Percentiles rank a stretch among this genome's conserved stretches.
Conservation (phyloP, 2,113 vertebrate species). For the human (Homo sapiens) region DNA sequence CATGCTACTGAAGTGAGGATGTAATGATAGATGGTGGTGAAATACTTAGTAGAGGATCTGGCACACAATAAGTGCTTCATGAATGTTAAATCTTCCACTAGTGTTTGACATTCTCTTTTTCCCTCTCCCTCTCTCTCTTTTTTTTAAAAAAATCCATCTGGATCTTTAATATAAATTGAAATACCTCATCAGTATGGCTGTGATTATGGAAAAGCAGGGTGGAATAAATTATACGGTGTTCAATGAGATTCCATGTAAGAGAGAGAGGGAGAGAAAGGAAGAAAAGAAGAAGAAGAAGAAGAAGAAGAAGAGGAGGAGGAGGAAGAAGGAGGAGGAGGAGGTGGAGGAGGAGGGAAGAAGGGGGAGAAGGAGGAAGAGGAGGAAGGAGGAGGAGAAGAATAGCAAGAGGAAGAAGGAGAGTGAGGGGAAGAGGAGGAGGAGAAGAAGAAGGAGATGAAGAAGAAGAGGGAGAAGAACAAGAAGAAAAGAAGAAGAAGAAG, state of each 20-base stretch:
- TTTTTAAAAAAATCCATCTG: background rate
- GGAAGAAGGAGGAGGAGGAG: background rate
- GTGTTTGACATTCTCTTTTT: background rate
- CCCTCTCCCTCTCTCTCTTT: background rate
- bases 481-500: too few species aligned
- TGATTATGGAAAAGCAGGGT: background rate
- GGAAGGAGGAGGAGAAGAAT: rapidly evolving
- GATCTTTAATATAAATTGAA: background rate
- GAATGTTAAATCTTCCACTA: background rate
- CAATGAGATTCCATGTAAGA: background rate
- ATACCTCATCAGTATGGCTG: background rate
- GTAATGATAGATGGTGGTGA: background rate
- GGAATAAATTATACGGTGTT: background rate
- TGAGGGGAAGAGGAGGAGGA: rapidly evolving
- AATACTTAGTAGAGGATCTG: background rate
- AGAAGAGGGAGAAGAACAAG: rapidly evolving
- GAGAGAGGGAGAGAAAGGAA: background rate
- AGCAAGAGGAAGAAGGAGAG: background rate
- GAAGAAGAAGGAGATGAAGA: rapidly evolving
- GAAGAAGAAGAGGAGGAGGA: background rate
- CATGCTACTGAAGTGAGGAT: background rate
- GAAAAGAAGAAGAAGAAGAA: too few species aligned
- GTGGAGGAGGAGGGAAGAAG: background rate
- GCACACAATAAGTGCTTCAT: too few species aligned
- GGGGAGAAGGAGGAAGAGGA: rapidly evolving